Conservation (phyloP, 2,113 vertebrate genomes). For the Burhinus bistriatus region DNA sequence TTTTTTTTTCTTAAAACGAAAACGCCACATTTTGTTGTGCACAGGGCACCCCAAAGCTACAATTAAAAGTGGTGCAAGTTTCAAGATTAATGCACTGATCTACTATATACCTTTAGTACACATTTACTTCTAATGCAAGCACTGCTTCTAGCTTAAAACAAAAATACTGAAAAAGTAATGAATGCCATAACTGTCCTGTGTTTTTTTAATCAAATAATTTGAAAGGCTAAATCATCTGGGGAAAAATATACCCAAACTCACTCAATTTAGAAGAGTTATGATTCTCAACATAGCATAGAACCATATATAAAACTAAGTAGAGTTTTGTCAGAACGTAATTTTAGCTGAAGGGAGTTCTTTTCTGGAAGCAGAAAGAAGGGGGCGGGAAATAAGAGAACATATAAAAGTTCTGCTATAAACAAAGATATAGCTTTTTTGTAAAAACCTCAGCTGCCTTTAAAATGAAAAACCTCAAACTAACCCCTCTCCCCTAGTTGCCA, state of each 20-base stretch:
- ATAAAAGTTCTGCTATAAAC: constrained; percentile 67
- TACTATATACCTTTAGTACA: not conserved
- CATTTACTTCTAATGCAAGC: not conserved
- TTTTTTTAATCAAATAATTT: not conserved
- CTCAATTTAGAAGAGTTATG: not conserved
- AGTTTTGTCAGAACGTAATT: constrained; percentile 16
- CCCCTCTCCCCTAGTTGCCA: constrained; percentile 23
- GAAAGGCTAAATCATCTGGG: not conserved
- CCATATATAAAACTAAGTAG: not conserved
- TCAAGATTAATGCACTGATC: not conserved
- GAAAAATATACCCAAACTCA: not conserved
- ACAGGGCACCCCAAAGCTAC: not conserved
- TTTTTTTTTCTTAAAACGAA: not conserved
- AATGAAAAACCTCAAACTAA: constrained; percentile 66
- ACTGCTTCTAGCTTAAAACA: constrained; percentile 26
- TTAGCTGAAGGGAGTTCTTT: not conserved
- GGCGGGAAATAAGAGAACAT: not conserved
- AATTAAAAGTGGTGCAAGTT: not conserved
- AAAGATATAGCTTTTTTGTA: constrained; percentile 63
- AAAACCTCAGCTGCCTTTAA: constrained; percentile 76
- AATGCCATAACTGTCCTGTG: not conserved
- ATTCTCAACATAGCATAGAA: constrained; percentile 38
- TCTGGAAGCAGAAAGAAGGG: constrained; percentile 17
- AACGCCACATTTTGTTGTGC: not conserved
- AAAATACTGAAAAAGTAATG: not conserved